Percentiles rank a stretch among this genome's conserved stretches.
Evolutionary conservation across 1,140 invertebrate genomes (phyloP).

Genomic region (Coptotermes formosanus): DNA sequence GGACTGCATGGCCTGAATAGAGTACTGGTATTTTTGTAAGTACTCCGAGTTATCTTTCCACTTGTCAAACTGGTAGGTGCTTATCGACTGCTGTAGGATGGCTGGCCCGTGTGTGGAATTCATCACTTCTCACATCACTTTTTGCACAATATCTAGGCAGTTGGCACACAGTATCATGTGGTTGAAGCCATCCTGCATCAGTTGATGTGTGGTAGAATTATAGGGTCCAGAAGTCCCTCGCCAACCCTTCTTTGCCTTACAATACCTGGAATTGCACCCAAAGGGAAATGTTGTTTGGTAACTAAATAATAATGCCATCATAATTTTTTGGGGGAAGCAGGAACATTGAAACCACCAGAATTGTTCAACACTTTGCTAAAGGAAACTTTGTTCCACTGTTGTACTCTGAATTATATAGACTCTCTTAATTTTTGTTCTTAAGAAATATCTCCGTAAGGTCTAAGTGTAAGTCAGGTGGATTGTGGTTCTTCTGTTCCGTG

Average conservation of each 20-base stretch:
- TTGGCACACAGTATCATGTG: background rate
- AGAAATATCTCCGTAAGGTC: no score
- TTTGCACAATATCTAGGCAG: background rate
- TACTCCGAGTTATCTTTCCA: constrained; percentile 29
- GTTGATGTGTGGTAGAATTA: background rate
- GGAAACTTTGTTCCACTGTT: no score
- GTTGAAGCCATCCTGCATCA: background rate
- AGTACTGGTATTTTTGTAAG: constrained; percentile 34
- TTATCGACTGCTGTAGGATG: constrained; percentile 22
- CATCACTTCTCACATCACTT: background rate
- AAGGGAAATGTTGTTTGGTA: background rate
- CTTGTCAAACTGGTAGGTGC: background rate
- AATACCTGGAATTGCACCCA: background rate
- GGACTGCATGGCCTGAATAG: constrained; percentile 38
- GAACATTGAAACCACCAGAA: background rate
- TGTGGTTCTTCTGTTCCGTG: no score
- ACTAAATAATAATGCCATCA: no score
- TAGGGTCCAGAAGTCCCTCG: constrained; percentile 16
- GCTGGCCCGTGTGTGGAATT: background rate
- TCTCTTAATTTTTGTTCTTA: no score
- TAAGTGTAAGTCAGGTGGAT: no score
- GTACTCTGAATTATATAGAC: no score
- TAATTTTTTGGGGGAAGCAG: background rate
- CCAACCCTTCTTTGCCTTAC: background rate
- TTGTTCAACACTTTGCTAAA: no score